Evolutionary conservation across 2,888 invertebrate genomes (phyloP).

Genomic region (Folsomia manolachei): DNA sequence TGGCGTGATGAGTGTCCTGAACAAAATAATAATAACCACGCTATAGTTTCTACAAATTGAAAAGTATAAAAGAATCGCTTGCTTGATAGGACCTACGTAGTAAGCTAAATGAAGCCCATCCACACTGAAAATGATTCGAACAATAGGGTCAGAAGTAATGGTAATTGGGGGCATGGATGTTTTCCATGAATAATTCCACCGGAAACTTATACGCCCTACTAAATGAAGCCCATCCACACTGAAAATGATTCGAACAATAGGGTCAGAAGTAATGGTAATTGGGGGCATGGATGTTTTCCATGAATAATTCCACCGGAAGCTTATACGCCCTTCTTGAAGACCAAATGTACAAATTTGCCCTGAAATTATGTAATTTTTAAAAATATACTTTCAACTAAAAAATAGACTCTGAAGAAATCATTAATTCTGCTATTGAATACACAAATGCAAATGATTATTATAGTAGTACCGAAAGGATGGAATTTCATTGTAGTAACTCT

Average conservation of each 20-base stretch:
- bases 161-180: constrained; percentile 25
- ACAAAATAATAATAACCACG: too few species aligned
- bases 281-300: constrained; percentile 29
- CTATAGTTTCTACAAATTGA: too few species aligned
- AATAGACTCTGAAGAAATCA: not conserved
- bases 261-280: constrained; percentile 18
- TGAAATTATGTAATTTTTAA: not conserved
- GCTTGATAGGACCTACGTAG: constrained; percentile 33
- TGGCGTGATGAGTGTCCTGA: constrained; percentile 5
- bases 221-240: constrained; percentile 41
- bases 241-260: constrained; percentile 37
- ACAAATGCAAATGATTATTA: too few species aligned
- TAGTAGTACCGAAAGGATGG: constrained; percentile 49
- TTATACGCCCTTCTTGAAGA: constrained; percentile 27
- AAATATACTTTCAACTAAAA: not conserved
- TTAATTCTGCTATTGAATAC: too few species aligned
- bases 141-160: constrained; percentile 23
- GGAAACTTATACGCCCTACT: constrained; percentile 20
- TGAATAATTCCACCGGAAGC: constrained; percentile 29
- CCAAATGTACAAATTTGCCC: constrained; percentile 29
- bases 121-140: constrained; percentile 35
- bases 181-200: constrained; percentile 32
- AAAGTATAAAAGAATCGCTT: too few species aligned
- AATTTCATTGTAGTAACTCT: constrained; percentile 42
- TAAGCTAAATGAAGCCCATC: constrained; percentile 44